These are phyloP conservation scores for Ophion slaviceki DNA, from an alignment of 2,888 invertebrate species.

Conservation along the genomic window DNA sequence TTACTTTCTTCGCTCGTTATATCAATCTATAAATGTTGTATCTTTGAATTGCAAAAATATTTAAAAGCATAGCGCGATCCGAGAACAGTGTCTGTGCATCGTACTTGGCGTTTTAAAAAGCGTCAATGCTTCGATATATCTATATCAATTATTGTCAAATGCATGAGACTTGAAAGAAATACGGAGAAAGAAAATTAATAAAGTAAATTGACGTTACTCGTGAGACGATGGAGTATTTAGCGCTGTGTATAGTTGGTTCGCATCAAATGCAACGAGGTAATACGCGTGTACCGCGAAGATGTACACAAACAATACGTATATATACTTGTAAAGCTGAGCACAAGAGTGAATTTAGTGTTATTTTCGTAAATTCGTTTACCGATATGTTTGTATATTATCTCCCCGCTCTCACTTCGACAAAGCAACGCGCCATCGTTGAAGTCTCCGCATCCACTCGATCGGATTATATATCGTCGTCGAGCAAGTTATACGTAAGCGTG, in stretches of 20 bases:
- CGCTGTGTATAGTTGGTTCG: too few species aligned
- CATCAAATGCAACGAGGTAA: too few species aligned
- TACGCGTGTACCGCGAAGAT: neutral
- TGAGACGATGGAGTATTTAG: too few species aligned
- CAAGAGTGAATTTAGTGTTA: constrained; percentile 52
- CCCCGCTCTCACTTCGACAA: too few species aligned
- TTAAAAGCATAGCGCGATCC: neutral
- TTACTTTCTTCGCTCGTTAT: constrained; percentile 50
- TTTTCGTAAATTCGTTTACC: constrained; percentile 53
- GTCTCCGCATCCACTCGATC: constrained; percentile 65
- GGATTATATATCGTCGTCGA: constrained; percentile 67
- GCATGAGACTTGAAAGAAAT: too few species aligned
- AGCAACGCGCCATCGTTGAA: constrained; percentile 46
- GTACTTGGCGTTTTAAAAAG: neutral
- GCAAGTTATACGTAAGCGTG: constrained; percentile 29
- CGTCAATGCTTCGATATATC: neutral
- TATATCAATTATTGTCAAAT: too few species aligned
- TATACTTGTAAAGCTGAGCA: constrained; percentile 48
- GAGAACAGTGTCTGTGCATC: neutral
- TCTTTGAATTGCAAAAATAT: constrained; percentile 32
- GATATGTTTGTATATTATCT: constrained; percentile 32
- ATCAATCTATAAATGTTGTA: constrained; percentile 57
- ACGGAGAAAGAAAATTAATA: too few species aligned
- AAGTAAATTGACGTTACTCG: too few species aligned
- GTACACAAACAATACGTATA: neutral